Evolutionary conservation across 2,113 vertebrate species (phyloP).

Genomic region (Pseudopodoces humilis): DNA sequence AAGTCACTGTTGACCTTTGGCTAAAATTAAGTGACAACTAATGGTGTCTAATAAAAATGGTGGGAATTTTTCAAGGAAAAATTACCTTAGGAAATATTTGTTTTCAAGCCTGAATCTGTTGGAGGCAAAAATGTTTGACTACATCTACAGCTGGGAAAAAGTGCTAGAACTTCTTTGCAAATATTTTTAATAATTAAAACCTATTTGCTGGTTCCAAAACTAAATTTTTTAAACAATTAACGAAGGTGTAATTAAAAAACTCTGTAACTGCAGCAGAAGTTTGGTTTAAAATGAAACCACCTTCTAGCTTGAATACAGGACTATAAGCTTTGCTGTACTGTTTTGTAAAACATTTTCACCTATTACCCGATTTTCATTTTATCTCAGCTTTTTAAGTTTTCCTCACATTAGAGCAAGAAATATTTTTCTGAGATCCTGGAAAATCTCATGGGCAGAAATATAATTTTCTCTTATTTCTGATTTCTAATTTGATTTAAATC

Average conservation of each 20-base stretch:
- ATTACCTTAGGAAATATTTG: neutral
- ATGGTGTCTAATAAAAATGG: neutral
- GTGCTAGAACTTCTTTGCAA: neutral
- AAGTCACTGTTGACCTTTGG: neutral
- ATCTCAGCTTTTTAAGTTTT: neutral
- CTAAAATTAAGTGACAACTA: neutral
- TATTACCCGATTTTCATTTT: neutral
- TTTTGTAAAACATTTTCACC: neutral
- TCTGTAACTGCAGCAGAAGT: neutral
- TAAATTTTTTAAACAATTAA: neutral
- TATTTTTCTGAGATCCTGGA: neutral
- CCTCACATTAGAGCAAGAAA: neutral
- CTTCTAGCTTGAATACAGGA: neutral
- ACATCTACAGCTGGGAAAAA: neutral
- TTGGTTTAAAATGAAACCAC: neutral
- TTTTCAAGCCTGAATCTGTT: neutral
- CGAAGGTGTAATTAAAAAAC: neutral
- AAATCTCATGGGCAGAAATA: constrained; percentile 13
- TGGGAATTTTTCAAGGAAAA: neutral
- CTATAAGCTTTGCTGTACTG: neutral
- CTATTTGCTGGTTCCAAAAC: neutral
- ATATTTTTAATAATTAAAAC: neutral
- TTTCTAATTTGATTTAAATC: constrained; percentile 18
- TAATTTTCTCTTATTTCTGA: neutral
- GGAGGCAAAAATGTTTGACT: neutral